Percentiles rank a stretch among this genome's conserved stretches.
Conservation (phyloP, 1,140 invertebrate species). For the Sycophila sp. region DNA sequence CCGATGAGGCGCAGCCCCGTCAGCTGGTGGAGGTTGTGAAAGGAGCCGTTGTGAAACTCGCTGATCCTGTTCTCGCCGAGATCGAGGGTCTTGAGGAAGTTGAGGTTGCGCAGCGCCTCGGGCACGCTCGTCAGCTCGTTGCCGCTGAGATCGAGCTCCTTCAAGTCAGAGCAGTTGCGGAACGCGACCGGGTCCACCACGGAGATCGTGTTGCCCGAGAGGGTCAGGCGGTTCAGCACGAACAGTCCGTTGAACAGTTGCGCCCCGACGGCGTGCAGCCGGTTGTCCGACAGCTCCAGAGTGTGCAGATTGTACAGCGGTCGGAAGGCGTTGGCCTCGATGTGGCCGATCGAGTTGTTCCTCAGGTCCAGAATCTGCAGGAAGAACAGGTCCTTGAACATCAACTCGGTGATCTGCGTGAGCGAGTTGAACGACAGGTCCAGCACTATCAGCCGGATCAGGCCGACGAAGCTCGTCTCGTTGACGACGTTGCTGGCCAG, state of each 20-base stretch:
- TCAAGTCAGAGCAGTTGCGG: conserved; percentile 89
- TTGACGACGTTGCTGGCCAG: conserved; percentile 84
- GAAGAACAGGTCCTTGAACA: conserved; percentile 88
- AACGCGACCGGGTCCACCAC: conserved; percentile 85
- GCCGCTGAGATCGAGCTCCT: conserved; percentile 87
- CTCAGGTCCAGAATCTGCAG: conserved; percentile 87
- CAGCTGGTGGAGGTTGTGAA: conserved; percentile 83
- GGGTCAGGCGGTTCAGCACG: conserved; percentile 82
- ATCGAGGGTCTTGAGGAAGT: conserved; percentile 86
- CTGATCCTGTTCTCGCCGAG: conserved; percentile 88
- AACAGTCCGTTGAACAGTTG: conserved; percentile 86
- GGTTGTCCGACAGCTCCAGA: conserved; percentile 85
- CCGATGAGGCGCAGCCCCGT: conserved; percentile 86
- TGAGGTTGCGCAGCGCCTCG: conserved; percentile 81
- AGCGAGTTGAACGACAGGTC: conserved; percentile 87
- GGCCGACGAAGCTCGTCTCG: conserved; percentile 82
- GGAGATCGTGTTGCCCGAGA: conserved; percentile 87
- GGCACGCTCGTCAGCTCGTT: conserved; percentile 86
- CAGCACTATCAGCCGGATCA: conserved; percentile 84
- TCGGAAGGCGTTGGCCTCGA: conserved; percentile 87
- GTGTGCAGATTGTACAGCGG: conserved; percentile 88
- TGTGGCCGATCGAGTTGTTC: conserved; percentile 87
- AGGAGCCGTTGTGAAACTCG: conserved; percentile 82
- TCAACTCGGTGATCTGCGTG: conserved; percentile 82
- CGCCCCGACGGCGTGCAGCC: conserved; percentile 81